Base-by-base conservation (phyloP, 2,888 invertebrate species). In the Ischnura elegans region DNA sequence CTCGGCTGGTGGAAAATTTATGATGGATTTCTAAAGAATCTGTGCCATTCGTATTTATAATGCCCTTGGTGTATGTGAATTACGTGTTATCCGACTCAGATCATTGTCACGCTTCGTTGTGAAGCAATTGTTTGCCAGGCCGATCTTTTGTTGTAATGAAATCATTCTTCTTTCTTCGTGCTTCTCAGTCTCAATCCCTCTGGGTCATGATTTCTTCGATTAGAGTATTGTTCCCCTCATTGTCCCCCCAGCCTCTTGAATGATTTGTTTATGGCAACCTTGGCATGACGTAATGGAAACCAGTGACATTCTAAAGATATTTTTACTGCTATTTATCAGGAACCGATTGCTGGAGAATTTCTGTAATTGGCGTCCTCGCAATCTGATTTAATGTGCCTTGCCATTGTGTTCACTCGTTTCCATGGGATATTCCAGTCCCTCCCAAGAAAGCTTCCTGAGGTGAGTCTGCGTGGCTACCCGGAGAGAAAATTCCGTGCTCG, bases 401-500 rank as follows among this genome's bases (percentile, higher is more conserved):
- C n/a, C 29, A 36, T 36, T 36, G 76, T 36, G 16, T 76, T 36
- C 36, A 76, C 36, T 76, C 76, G 16, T 76, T 76, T 13, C 36
- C 29, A 36, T 76, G 10, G 76, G 76, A 29, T 76, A 36, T n/a
- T n/a, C 76, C 76, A 36, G 36, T 16, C 36, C 29, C 36, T 36
- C 29, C 36, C 76, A 76, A 36, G 76, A 76, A 76, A 36, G 10
- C 25, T 76, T 29, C 36, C 25, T 10, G 16, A 47, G 6, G 16
- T n/a, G 36, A 36, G 76, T 76, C 13, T 19, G 19, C 51, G 76
- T n/a, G 36, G 36, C 36, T 76, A 43, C 43, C 25, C 42, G 21
- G 25, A 87, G 66, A 66, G 90, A 90, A 90, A 90, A 90, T n/a
- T 61, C 43, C 10, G n/a, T 4, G 55, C 90, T 61, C 43, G 61